Base-by-base conservation (phyloP, 1,140 invertebrate species). In the Pseudomyrmex sp. region DNA sequence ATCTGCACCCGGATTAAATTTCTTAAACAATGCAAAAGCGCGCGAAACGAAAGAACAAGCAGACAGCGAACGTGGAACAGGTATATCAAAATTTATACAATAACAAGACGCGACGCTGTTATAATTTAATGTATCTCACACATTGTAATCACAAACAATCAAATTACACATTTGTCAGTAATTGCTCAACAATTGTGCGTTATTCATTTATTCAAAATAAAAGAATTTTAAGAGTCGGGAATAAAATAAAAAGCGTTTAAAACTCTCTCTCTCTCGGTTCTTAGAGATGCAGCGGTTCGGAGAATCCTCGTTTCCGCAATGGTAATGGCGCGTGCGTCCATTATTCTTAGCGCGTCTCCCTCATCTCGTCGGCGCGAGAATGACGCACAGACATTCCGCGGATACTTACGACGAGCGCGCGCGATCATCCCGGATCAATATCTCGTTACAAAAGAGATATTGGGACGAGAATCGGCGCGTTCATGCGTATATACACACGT, bases 191-290 rank as follows among this genome's bases (percentile, higher is more conserved):
- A 35, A 35, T 35, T 35, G 5, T 0, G 26, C 26, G 35, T 35
- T 35, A 35, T 7, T 23, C 48, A 2, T 65, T 76, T 48, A 10
- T 20, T 35, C 44, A 26, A 23, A 5, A 44, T 68, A 46, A 23
- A 35, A 15, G 20, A 69, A 46, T 68, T 46, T 26, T 44, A 8
- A 46, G 5, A 79, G 44, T 59, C 26, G 50, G 35, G 20, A 61
- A 82, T 72, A 80, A 84, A 84, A 87, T 58, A 69, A 62, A 73
- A 73, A 85, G 61, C 61, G 35, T 82, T 8, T 52, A 20, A 85
- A 87, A 77, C 52, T 1, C n/a, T n/a, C n/a, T n/a, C n/a, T n/a
- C n/a, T n/a, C 1, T 74, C 52, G 9, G 54, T 69, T 50, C 66
- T 65, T 20, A 3, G 52, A 79, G 46, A 73, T 62, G 54, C 68